Percentiles rank a stretch among this genome's conserved stretches.
These are phyloP conservation scores for Scaptomyza tumidula DNA, from an alignment of 2,888 invertebrate species.

Conservation along the genomic window DNA sequence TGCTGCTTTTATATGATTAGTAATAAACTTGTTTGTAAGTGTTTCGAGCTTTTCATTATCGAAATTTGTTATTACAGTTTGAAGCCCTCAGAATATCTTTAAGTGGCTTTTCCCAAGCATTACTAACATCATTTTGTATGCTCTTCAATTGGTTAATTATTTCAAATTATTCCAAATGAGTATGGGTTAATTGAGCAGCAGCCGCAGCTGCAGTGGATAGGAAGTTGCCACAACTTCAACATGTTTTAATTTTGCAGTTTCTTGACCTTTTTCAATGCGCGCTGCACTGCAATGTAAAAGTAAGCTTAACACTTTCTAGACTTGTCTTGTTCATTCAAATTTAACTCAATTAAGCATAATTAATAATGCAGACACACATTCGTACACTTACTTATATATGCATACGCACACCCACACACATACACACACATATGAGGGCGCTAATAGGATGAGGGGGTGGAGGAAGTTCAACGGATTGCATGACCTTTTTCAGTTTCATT, in stretches of 20 bases:
- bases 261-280: conserved; percentile 57
- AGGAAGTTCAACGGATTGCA: conserved; percentile 25
- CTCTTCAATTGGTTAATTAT: conserved; percentile 71
- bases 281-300: conserved; percentile 27
- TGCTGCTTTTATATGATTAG: conserved; percentile 6
- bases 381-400: not conserved
- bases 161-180: conserved; percentile 74
- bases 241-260: conserved; percentile 48
- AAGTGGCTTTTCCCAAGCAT: conserved; percentile 53
- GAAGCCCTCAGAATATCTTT: conserved; percentile 16
- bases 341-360: conserved; percentile 69
- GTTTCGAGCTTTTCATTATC: not conserved
- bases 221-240: conserved; percentile 13
- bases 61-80: conserved; percentile 12
- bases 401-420: conserved; percentile 16
- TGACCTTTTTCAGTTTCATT: conserved; percentile 42
- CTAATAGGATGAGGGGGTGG: not conserved
- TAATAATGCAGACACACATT: conserved; percentile 54
- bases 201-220: conserved; percentile 12
- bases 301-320: conserved; percentile 61
- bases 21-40: not conserved
- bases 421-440: conserved; percentile 22
- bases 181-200: conserved; percentile 64
- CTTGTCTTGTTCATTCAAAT: conserved; percentile 48
- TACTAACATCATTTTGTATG: conserved; percentile 50